Evolutionary conservation across 2,888 invertebrate genomes (phyloP).

Genomic region (Tuta absoluta): DNA sequence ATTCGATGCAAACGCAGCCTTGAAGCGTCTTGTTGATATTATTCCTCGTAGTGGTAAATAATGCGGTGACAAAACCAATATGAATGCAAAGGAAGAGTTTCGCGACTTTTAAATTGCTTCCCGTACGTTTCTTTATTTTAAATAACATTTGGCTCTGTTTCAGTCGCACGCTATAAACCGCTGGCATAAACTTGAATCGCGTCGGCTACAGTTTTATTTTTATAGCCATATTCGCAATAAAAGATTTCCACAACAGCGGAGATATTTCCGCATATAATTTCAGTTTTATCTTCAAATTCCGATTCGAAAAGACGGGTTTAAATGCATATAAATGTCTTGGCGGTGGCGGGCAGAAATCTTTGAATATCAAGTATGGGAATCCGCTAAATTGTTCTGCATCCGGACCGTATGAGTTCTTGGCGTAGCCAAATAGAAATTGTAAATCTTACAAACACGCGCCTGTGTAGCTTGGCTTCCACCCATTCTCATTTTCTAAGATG

Average conservation of each 20-base stretch:
- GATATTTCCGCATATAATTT: constrained; percentile 25
- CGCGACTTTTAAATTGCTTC: constrained; percentile 10
- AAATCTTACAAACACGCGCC: constrained; percentile 49
- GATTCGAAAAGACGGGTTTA: constrained; percentile 33
- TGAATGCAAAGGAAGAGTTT: constrained; percentile 18
- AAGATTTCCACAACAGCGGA: constrained; percentile 23
- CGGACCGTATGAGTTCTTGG: constrained; percentile 39
- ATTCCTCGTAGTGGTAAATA: constrained; percentile 25
- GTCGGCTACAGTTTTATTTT: constrained; percentile 25
- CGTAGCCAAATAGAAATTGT: constrained; percentile 50
- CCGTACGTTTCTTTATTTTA: constrained; percentile 16
- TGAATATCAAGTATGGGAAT: constrained; percentile 43
- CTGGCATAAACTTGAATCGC: constrained; percentile 23
- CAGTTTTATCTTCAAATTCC: constrained; percentile 28
- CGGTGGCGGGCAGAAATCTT: constrained; percentile 39
- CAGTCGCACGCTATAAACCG: constrained; percentile 22
- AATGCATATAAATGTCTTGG: constrained; percentile 43
- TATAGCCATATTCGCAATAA: constrained; percentile 25
- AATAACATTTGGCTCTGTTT: constrained; percentile 22
- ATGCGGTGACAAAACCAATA: constrained; percentile 12
- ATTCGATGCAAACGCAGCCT: constrained; percentile 45
- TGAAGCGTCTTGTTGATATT: constrained; percentile 22
- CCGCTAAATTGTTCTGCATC: constrained; percentile 41
- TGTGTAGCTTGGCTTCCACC: constrained; percentile 46
- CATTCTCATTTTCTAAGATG: constrained; percentile 65